These are phyloP conservation scores for Ditylenchus dipsaci DNA, from an alignment of 1,140 invertebrate species.

Conservation along the genomic window DNA sequence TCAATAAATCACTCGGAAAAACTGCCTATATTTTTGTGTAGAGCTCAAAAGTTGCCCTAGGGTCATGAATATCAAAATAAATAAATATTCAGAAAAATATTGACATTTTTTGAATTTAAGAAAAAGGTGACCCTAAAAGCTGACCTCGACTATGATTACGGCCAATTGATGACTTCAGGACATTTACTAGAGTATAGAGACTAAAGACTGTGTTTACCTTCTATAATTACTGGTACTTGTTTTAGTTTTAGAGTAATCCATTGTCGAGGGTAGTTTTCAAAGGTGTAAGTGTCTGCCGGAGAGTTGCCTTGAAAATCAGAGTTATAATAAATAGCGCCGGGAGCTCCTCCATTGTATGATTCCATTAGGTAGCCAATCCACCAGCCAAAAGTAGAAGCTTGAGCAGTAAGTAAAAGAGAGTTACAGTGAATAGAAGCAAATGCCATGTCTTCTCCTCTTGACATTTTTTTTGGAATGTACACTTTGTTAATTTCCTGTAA, in stretches of 20 bases:
- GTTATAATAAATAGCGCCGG: neutral
- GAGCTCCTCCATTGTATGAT: neutral
- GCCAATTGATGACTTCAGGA: too few relatives aligned
- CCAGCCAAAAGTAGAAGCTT: constrained; percentile 30
- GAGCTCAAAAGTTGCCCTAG: too few relatives aligned
- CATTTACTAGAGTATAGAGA: too few relatives aligned
- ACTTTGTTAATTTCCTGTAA: constrained; percentile 4
- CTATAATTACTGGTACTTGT: too few relatives aligned
- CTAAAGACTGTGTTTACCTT: too few relatives aligned
- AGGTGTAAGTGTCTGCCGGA: neutral
- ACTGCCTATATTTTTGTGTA: too few relatives aligned
- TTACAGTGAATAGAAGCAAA: constrained; percentile 23
- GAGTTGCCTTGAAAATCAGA: neutral
- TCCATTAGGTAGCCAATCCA: constrained; percentile 40
- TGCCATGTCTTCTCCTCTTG: constrained; percentile 29
- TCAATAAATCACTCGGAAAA: too few relatives aligned
- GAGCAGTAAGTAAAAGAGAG: constrained; percentile 23
- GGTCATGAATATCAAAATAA: too few relatives aligned
- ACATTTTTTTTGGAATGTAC: constrained; percentile 11
- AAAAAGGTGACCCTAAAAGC: too few relatives aligned
- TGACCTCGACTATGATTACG: too few relatives aligned
- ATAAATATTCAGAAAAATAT: too few relatives aligned
- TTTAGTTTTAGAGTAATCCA: neutral
- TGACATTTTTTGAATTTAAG: too few relatives aligned
- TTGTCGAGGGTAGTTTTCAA: neutral